These are phyloP conservation scores for Gallinago stenura DNA, from an alignment of 2,797 vertebrate species.

Conservation along the genomic window DNA sequence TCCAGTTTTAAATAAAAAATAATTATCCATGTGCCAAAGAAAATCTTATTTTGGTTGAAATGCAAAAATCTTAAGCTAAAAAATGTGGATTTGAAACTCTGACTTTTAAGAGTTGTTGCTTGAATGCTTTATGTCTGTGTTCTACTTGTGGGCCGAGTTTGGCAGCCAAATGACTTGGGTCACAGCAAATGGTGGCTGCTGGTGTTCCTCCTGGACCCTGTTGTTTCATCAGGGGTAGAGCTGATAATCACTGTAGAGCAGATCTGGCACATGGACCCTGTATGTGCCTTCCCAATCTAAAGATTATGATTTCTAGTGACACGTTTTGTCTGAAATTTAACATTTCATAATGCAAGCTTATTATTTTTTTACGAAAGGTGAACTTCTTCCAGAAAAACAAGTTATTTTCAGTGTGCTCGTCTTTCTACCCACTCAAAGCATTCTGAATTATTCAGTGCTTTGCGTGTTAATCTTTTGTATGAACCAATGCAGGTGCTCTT, in stretches of 20 bases:
- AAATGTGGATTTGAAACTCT: neutral
- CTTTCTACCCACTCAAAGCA: slow-evolving; percentile 12
- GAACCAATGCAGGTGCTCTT: neutral
- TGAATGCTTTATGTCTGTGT: neutral
- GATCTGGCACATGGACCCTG: neutral
- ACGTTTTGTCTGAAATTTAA: neutral
- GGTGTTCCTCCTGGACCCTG: neutral
- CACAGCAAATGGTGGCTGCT: neutral
- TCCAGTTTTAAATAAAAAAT: neutral
- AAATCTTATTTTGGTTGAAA: neutral
- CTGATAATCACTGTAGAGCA: neutral
- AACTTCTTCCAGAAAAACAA: slow-evolving; percentile 20
- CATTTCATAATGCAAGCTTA: neutral
- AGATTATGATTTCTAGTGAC: neutral
- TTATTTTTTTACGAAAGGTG: neutral
- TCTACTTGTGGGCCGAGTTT: neutral
- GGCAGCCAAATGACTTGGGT: neutral
- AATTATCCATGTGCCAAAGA: neutral
- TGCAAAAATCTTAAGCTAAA: neutral
- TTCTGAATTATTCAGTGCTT: slow-evolving; percentile 53
- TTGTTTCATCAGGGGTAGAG: neutral
- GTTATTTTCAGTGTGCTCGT: neutral
- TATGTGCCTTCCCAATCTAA: neutral
- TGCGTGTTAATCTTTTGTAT: neutral
- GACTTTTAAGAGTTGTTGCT: neutral